phyloP scores from a whole-genome alignment of 2,113 vertebrate genomes.

The Gnathonemus longibarbis region DNA sequence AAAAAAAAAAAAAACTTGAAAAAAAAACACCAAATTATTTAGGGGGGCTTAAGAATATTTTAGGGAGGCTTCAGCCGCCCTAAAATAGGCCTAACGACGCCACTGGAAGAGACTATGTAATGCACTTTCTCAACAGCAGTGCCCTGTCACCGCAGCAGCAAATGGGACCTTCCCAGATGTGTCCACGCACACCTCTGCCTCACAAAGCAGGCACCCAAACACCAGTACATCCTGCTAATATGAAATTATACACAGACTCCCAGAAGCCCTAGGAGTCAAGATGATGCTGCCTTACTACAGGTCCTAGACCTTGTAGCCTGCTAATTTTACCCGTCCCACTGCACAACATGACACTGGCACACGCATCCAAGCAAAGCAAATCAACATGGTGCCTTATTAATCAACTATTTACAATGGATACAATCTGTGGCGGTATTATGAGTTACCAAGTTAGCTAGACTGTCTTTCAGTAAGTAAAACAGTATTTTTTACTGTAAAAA shows the following conservation, averaged over 20 bases:
- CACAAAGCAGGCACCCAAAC: not conserved
- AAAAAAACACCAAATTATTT: too few relatives aligned
- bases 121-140: not conserved
- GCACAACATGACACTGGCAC: not conserved
- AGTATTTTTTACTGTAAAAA: not conserved
- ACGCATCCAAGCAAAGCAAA: not conserved
- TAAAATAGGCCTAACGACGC: too few relatives aligned
- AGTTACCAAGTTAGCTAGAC: not conserved
- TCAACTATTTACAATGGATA: not conserved
- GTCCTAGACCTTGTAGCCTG: not conserved
- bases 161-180: not conserved
- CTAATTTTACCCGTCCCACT: not conserved
- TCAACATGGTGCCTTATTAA: not conserved
- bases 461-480: not conserved
- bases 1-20: too few relatives aligned
- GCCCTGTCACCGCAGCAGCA: not conserved
- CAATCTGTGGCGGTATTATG: not conserved
- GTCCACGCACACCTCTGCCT: not conserved
- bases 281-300: not conserved
- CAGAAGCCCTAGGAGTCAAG: not conserved
- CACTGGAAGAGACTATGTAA: not conserved
- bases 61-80: too few relatives aligned
- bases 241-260: not conserved
- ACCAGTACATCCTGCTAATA: not conserved
- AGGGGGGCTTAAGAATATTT: too few relatives aligned